phyloP scores from a whole-genome alignment of 2,113 vertebrate species.

The Festucalex cinctus region DNA sequence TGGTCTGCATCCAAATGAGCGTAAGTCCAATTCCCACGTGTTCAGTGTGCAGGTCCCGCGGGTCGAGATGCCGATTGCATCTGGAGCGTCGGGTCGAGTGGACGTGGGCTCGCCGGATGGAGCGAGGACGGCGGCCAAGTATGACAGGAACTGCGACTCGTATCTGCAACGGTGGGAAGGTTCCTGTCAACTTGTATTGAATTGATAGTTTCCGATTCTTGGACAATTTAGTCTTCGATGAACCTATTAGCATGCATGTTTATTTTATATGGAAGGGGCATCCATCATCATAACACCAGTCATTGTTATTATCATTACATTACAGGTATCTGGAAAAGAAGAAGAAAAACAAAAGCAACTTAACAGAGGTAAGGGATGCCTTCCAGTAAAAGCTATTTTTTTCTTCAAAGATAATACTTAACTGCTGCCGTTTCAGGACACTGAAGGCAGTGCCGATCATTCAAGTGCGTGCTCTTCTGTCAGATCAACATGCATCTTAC shows the following conservation, averaged over 20 bases:
- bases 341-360: slow-evolving; percentile 28
- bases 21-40: not conserved
- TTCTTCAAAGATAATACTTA: not conserved
- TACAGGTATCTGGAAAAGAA: slow-evolving; percentile 61
- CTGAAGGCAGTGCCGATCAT: slow-evolving; percentile 6
- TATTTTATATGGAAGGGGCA: no score
- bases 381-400: not conserved
- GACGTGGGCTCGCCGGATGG: slow-evolving; percentile 40
- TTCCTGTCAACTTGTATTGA: not conserved
- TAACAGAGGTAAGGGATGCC: slow-evolving; percentile 40
- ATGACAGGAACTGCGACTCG: slow-evolving; percentile 56
- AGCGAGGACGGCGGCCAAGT: slow-evolving; percentile 24
- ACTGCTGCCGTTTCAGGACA: slow-evolving; percentile 10
- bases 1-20: slow-evolving; percentile 11
- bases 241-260: no score
- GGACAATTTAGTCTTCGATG: no score
- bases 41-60: slow-evolving; percentile 15
- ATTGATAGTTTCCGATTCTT: not conserved
- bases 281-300: no score
- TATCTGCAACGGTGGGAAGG: slow-evolving; percentile 74
- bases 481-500: not conserved
- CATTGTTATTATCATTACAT: not conserved
- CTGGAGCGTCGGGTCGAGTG: slow-evolving; percentile 55
- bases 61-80: slow-evolving; percentile 64
- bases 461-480: not conserved